Evolutionary conservation across 2,888 invertebrate genomes (phyloP).

Genomic region (Patella ulyssiponensis): DNA sequence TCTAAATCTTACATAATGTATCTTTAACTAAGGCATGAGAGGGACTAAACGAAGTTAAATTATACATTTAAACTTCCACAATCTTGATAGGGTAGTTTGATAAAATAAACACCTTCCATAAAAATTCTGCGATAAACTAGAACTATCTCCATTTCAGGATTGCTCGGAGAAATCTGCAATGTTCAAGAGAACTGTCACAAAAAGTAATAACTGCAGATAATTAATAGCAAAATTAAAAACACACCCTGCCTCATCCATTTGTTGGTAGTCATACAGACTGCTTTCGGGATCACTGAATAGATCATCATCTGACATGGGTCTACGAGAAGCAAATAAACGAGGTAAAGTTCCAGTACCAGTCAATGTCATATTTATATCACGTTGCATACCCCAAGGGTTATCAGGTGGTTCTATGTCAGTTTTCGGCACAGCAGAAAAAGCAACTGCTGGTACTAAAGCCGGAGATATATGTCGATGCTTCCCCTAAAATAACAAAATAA

Average conservation of each 20-base stretch:
- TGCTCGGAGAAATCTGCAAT: too few relatives aligned
- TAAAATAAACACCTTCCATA: too few relatives aligned
- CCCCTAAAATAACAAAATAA: neutral
- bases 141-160: too few relatives aligned
- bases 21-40: too few relatives aligned
- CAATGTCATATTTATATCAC: constrained; percentile 50
- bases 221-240: neutral
- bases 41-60: too few relatives aligned
- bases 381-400: constrained; percentile 41
- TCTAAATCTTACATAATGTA: too few relatives aligned
- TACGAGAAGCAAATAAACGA: constrained; percentile 28
- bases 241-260: constrained; percentile 65
- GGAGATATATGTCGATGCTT: constrained; percentile 10
- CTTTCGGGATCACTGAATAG: constrained; percentile 67
- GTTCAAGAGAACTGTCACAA: too few relatives aligned
- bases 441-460: constrained; percentile 58
- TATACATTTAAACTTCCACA: too few relatives aligned
- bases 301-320: constrained; percentile 43
- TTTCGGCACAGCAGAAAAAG: constrained; percentile 60
- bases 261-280: constrained; percentile 65
- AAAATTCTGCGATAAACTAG: too few relatives aligned
- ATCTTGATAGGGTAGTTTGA: too few relatives aligned
- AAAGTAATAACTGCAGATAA: too few relatives aligned
- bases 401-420: constrained; percentile 53
- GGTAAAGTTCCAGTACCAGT: constrained; percentile 22